Conservation (phyloP, 2,113 vertebrate genomes). For the Cavia porcellus region DNA sequence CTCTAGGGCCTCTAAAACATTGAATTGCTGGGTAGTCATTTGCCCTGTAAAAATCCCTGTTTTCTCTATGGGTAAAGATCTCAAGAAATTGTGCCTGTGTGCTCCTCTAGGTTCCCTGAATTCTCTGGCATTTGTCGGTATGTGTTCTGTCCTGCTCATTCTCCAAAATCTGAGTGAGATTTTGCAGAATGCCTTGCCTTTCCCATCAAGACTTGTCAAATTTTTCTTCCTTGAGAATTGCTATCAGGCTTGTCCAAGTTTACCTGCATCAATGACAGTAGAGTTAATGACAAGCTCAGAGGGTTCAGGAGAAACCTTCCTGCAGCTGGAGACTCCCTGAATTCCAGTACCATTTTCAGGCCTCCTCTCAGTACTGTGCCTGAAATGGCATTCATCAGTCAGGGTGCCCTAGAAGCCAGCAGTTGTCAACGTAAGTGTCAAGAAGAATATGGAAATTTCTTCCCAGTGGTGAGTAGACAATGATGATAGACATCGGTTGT, state of each 20-base stretch:
- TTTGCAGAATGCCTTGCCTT: not conserved
- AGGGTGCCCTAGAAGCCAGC: not conserved
- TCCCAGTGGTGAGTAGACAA: not conserved
- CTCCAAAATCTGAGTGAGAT: not conserved
- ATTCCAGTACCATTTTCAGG: not conserved
- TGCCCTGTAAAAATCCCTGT: not conserved
- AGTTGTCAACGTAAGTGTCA: not conserved
- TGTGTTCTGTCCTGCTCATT: too few relatives aligned
- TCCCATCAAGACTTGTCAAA: not conserved
- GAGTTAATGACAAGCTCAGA: not conserved
- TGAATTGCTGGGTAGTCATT: not conserved
- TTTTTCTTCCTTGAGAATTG: not conserved
- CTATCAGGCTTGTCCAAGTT: not conserved
- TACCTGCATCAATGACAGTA: not conserved
- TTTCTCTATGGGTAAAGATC: not conserved
- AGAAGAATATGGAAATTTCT: not conserved
- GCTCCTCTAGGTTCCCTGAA: accelerated
- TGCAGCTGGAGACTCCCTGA: not conserved
- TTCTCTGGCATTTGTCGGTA: not conserved
- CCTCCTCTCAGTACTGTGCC: not conserved
- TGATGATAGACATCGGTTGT: not conserved
- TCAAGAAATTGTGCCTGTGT: not conserved
- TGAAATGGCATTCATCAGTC: not conserved
- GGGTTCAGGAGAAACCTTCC: not conserved
- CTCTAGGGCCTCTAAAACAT: not conserved